Percentiles rank a stretch among this genome's conserved stretches.
These are phyloP conservation scores for Ameiurus melas DNA, from an alignment of 2,113 vertebrate species.

Conservation along the genomic window DNA sequence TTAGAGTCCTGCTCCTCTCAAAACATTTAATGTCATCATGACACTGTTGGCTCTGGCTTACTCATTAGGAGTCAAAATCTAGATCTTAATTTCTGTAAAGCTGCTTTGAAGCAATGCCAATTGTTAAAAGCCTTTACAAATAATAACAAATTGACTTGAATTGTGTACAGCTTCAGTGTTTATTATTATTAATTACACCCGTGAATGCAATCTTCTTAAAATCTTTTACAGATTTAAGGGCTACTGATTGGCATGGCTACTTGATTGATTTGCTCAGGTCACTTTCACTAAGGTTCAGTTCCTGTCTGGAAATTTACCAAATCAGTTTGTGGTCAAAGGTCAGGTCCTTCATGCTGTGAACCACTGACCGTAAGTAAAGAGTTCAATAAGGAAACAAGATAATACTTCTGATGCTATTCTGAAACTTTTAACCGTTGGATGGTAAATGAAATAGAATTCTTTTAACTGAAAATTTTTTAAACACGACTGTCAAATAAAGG, in stretches of 20 bases:
- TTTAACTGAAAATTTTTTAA: background rate
- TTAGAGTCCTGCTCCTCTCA: background rate
- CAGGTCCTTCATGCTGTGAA: slow-evolving; percentile 51
- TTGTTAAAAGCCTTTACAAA: background rate
- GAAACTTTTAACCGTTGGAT: background rate
- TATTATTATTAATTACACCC: background rate
- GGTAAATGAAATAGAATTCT: background rate
- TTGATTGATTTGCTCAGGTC: slow-evolving; percentile 30
- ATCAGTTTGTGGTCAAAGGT: slow-evolving; percentile 60
- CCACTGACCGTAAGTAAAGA: slow-evolving; percentile 38
- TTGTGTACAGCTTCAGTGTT: background rate
- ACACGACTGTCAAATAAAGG: background rate
- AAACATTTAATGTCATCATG: background rate
- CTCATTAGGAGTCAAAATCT: background rate
- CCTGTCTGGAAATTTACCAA: slow-evolving; percentile 34
- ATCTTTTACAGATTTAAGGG: background rate
- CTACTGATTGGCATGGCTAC: background rate
- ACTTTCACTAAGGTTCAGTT: slow-evolving; percentile 42
- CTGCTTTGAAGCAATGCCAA: background rate
- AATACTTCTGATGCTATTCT: background rate
- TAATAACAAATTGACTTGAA: background rate
- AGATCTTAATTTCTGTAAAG: background rate
- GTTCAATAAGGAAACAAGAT: slow-evolving; percentile 44
- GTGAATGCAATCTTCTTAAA: background rate
- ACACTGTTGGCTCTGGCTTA: background rate